A percentile compares a stretch with the other conserved stretches of the same genome.
Conservation (phyloP, 2,797 vertebrate genomes). For the Brachyalestes nurse region DNA sequence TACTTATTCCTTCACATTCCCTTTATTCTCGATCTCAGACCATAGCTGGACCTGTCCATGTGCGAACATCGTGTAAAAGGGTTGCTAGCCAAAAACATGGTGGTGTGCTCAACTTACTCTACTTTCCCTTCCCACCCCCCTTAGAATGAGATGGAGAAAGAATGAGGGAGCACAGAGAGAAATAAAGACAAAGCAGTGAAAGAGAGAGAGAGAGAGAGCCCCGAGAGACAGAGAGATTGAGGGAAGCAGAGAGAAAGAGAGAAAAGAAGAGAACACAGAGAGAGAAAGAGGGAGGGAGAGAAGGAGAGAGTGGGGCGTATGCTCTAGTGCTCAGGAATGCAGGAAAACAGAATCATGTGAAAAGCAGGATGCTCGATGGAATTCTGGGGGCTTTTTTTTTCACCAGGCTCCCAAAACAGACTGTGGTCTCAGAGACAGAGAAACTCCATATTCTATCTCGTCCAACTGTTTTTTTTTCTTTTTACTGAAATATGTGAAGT, state of each 20-base stretch:
- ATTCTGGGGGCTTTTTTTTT: constrained; percentile 48
- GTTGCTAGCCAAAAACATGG: background rate
- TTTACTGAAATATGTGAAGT: constrained; percentile 32
- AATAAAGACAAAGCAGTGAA: background rate
- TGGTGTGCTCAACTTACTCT: background rate
- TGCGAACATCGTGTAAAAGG: background rate
- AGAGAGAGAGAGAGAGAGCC: constrained; percentile 29
- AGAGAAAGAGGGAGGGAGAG: constrained; percentile 32
- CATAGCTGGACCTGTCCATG: background rate
- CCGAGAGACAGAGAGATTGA: too few species aligned
- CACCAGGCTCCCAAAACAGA: constrained; percentile 37
- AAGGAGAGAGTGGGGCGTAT: constrained; percentile 21
- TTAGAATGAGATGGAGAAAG: background rate
- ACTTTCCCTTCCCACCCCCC: background rate
- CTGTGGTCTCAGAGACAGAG: constrained; percentile 39
- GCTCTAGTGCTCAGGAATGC: constrained; percentile 60
- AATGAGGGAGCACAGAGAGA: background rate
- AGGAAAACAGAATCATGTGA: constrained; percentile 65
- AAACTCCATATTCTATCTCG: constrained; percentile 33
- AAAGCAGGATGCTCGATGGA: constrained; percentile 55
- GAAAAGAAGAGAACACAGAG: background rate
- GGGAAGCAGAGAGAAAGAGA: background rate
- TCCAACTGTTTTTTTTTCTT: constrained; percentile 18
- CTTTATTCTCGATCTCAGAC: background rate
- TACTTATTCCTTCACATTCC: background rate